A percentile compares a stretch with the other conserved stretches of the same genome.
Conservation (phyloP, 1,140 invertebrate genomes). For the Teleopsis dalmanni region DNA sequence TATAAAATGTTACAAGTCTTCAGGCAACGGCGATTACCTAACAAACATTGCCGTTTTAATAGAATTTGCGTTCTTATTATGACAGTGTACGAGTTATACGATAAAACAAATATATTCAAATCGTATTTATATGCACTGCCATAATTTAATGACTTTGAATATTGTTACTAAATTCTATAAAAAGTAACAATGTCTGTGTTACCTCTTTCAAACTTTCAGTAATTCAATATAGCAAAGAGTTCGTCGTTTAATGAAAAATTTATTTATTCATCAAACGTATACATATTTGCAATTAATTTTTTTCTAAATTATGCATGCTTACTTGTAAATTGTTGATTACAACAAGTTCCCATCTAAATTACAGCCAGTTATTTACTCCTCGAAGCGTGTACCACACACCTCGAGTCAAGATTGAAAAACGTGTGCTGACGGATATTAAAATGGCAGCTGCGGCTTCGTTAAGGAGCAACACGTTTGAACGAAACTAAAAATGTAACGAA, state of each 20-base stretch:
- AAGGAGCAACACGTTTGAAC: background rate
- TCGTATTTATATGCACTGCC: slow-evolving; percentile 37
- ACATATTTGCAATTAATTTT: background rate
- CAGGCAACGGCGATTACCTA: background rate
- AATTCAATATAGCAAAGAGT: slow-evolving; percentile 5
- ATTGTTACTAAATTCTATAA: background rate
- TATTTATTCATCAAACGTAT: background rate
- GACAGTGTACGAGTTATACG: slow-evolving; percentile 6
- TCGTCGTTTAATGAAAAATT: slow-evolving; percentile 2
- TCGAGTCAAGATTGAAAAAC: background rate
- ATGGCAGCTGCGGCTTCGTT: background rate
- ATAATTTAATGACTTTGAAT: background rate
- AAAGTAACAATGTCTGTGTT: background rate
- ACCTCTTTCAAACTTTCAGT: background rate
- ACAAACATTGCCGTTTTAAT: background rate
- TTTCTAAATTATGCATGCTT: background rate
- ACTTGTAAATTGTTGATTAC: background rate
- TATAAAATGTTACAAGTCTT: background rate
- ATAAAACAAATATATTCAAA: slow-evolving; percentile 10
- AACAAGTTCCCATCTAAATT: background rate
- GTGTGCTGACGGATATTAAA: background rate
- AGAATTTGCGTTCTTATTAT: background rate
- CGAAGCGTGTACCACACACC: background rate
- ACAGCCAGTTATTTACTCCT: background rate
- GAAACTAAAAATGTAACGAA: too few relatives aligned